Evolutionary conservation across 2,888 invertebrate species (phyloP).

Genomic region (Lymantria dispar): DNA sequence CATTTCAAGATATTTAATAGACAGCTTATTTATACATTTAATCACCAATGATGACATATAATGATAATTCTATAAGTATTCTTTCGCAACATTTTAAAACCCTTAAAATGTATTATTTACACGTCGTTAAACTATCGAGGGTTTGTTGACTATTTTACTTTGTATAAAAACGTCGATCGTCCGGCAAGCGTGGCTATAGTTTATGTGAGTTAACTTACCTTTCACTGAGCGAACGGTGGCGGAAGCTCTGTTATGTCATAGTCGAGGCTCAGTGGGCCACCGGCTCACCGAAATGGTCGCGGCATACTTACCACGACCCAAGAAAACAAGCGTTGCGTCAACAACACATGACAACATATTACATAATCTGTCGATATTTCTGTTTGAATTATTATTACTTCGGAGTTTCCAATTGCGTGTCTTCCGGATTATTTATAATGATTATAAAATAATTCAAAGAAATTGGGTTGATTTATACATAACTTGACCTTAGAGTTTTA

Average conservation of each 20-base stretch:
- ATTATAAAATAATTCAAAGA: conserved; percentile 28
- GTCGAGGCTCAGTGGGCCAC: conserved; percentile 66
- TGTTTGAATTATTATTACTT: conserved; percentile 8
- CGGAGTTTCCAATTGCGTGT: conserved; percentile 8
- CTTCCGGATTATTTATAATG: conserved; percentile 20
- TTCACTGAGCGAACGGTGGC: conserved; percentile 60
- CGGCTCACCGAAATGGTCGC: conserved; percentile 73
- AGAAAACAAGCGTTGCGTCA: conserved; percentile 77
- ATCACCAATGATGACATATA: conserved; percentile 6
- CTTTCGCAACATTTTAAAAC: conserved; percentile 14
- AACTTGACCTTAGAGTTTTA: conserved; percentile 22
- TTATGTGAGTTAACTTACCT: conserved; percentile 52
- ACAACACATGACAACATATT: conserved; percentile 67
- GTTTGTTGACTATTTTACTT: conserved; percentile 20
- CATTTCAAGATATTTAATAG: conserved; percentile 35
- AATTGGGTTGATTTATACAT: conserved; percentile 22
- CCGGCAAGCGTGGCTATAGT: conserved; percentile 11
- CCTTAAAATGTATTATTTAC: conserved; percentile 14
- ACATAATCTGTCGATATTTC: conserved; percentile 45
- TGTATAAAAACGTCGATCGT: conserved; percentile 23
- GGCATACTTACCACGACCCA: conserved; percentile 77
- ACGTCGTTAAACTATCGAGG: conserved; percentile 13
- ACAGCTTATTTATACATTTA: conserved; percentile 6
- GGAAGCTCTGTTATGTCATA: conserved; percentile 77
- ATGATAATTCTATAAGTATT: conserved; percentile 11